Conservation (phyloP, 2,888 invertebrate species). For the Myopa testacea region DNA sequence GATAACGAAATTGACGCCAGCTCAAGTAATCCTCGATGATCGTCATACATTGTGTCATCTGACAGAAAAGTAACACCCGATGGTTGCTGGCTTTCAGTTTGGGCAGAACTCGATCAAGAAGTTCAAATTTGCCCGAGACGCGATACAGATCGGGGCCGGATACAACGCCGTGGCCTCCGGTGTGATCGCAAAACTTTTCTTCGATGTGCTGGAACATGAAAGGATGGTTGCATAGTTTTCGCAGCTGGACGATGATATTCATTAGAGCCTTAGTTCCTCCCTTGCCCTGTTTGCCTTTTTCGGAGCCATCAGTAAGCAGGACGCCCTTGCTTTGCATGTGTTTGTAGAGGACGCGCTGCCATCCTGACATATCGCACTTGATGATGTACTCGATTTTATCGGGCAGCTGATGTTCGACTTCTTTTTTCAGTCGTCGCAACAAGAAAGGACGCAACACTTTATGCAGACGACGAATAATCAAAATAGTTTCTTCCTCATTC, state of each 20-base stretch:
- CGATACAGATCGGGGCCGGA: slow-evolving; percentile 86
- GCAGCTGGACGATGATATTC: slow-evolving; percentile 98
- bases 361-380: slow-evolving; percentile 98
- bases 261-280: slow-evolving; percentile 96
- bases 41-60: slow-evolving; percentile 99
- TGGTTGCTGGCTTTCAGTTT: slow-evolving; percentile 93
- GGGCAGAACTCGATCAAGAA: slow-evolving; percentile 95
- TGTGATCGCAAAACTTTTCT: slow-evolving; percentile 94
- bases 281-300: slow-evolving; percentile 99
- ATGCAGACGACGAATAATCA: slow-evolving; percentile 99
- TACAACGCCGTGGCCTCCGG: slow-evolving; percentile 84
- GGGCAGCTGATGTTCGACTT: slow-evolving; percentile 98
- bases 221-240: slow-evolving; percentile 99
- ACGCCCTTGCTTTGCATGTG: slow-evolving; percentile 99
- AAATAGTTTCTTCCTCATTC: slow-evolving; percentile 99
- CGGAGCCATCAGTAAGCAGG: slow-evolving; percentile 93
- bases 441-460: slow-evolving; percentile 98
- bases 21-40: slow-evolving; percentile 98
- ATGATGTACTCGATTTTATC: slow-evolving; percentile 99
- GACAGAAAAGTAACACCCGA: slow-evolving; percentile 98
- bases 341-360: slow-evolving; percentile 94
- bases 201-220: slow-evolving; percentile 99
- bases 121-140: slow-evolving; percentile 96
- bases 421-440: slow-evolving; percentile 96
- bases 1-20: slow-evolving; percentile 89